These are phyloP conservation scores for Laothoe populi DNA, from an alignment of 2,888 invertebrate genomes.

Conservation along the genomic window DNA sequence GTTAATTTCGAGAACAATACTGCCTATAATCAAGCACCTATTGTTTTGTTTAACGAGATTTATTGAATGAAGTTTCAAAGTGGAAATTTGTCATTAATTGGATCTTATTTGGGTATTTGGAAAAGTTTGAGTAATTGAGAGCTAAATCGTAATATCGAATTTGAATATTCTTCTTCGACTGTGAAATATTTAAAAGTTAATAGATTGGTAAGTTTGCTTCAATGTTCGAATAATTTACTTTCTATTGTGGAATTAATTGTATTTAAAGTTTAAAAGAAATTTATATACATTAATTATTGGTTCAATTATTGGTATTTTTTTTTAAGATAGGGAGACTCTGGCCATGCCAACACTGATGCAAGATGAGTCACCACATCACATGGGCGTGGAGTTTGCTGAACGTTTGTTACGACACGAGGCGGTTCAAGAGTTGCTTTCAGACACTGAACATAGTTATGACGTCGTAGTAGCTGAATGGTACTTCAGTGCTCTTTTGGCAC, in stretches of 20 bases:
- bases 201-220: too few relatives aligned
- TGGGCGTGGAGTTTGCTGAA: conserved; percentile 45
- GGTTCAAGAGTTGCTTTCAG: conserved; percentile 49
- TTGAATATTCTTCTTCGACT: background rate
- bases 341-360: conserved; percentile 35
- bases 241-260: too few relatives aligned
- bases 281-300: too few relatives aligned
- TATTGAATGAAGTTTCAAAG: background rate
- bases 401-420: conserved; percentile 51
- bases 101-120: background rate
- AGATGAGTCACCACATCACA: conserved; percentile 40
- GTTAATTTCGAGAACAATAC: conserved; percentile 7
- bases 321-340: background rate
- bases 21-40: background rate
- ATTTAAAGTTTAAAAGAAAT: too few relatives aligned
- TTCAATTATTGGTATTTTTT: too few relatives aligned
- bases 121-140: background rate
- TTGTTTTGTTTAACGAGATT: conserved; percentile 6
- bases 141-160: background rate
- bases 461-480: conserved; percentile 62
- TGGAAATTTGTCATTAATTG: background rate
- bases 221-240: too few relatives aligned
- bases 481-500: conserved; percentile 58
- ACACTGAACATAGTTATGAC: conserved; percentile 48
- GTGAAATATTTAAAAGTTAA: too few relatives aligned